Percentiles rank a stretch among this genome's conserved stretches.
These are phyloP conservation scores for Kryptolebias marmoratus DNA, from an alignment of 2,113 vertebrate species.

Conservation along the genomic window DNA sequence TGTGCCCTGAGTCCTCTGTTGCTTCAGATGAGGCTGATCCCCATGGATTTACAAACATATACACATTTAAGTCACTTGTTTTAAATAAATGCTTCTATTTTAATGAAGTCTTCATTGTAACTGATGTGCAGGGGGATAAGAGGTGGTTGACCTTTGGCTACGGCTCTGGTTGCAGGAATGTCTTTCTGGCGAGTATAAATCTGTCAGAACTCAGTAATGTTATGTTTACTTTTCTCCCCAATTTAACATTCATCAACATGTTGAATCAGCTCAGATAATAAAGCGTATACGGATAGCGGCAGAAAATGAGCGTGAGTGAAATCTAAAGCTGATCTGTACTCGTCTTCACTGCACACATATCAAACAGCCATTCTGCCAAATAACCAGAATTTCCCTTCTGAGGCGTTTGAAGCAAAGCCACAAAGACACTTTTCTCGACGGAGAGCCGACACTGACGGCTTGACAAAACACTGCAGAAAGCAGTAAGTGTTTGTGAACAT, in stretches of 20 bases:
- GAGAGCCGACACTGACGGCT: constrained; percentile 32
- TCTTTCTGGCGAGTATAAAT: too few relatives aligned
- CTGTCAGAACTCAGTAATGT: background rate
- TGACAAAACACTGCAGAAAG: constrained; percentile 37
- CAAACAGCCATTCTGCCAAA: background rate
- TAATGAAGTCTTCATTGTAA: too few relatives aligned
- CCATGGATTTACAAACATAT: too few relatives aligned
- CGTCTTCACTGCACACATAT: background rate
- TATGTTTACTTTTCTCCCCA: too few relatives aligned
- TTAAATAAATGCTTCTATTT: too few relatives aligned
- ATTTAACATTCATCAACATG: background rate
- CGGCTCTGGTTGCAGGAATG: too few relatives aligned
- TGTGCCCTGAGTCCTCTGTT: too few relatives aligned
- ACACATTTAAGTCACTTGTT: too few relatives aligned
- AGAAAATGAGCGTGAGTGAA: background rate
- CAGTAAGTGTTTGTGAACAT: constrained; percentile 16
- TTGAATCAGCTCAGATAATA: background rate
- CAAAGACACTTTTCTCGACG: constrained; percentile 11
- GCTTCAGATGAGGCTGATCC: too few relatives aligned
- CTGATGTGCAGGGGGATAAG: too few relatives aligned
- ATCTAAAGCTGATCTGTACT: background rate
- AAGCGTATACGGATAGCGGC: background rate
- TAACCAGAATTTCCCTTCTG: constrained; percentile 13
- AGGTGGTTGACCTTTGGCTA: too few relatives aligned
- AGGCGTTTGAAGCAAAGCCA: constrained; percentile 22